Base-by-base conservation (phyloP, 1,140 invertebrate genomes). In the Chrysopa pallens region DNA sequence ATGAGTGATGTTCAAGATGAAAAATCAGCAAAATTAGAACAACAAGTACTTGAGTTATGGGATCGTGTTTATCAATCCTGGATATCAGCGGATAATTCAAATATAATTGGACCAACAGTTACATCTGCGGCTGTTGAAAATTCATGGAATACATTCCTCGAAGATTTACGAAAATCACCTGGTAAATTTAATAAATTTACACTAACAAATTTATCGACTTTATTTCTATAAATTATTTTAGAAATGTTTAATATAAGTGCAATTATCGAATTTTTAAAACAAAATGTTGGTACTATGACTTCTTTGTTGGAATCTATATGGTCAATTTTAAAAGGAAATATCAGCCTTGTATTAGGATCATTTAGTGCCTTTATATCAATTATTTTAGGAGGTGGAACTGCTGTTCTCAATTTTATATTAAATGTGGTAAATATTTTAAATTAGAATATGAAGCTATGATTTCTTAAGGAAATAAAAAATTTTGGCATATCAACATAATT, bases 281-380 rank as follows among this genome's bases (percentile, higher is more conserved):
- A 91, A 43, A 97, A 98, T 63, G 73, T 96, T 36, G 91, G 88
- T 23, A 92, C 83, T 0, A 68, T 97, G 14, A 71, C 86, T 48
- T 85, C 88, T 2, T 80, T 96, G 4, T 70, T 92, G 4, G 86
- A 93, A 48, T 93, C 90, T 1, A 58, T 95, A n/a, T 97, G 90
- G 89, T 68, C 76, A 15, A 81, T 98, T 31, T 63, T 97, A 4
- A 85, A 88, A 48, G 83, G 89, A 46, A 98, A 98, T 63, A 73
- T 96, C 51, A 86, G 78, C 11, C 67, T 98, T n/a, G 73, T 93
- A n/a, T 63, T 93, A 7, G 80, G 80, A 29, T 76, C 90, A 2
- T 56, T 94, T 1, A 87, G 84, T 2, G 81, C 92, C 8, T 74
- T 89, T 35, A 61, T 95, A 6, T 93, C 90, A 3, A 57, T 95